Conservation (phyloP, 2,797 vertebrate species). For the Petrocephalus schoutedeni region DNA sequence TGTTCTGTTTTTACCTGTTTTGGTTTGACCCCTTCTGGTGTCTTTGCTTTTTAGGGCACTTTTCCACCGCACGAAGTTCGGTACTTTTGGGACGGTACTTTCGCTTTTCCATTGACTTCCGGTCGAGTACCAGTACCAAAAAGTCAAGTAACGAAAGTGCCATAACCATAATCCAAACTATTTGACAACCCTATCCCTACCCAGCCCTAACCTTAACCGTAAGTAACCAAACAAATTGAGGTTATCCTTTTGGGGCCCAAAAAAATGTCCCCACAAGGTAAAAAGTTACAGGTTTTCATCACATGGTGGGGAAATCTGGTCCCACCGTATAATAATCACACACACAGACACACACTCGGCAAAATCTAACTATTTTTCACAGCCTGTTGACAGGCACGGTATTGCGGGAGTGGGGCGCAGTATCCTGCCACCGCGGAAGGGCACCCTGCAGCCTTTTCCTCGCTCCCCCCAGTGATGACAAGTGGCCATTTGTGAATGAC, state of each 20-base stretch:
- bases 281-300: no score
- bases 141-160: no score
- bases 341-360: background rate
- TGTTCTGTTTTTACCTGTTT: background rate
- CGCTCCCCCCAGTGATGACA: background rate
- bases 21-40: background rate
- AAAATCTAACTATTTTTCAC: background rate
- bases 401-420: background rate
- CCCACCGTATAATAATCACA: background rate
- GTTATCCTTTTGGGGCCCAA: no score
- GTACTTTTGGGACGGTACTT: no score
- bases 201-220: background rate
- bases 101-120: no score
- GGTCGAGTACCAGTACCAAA: no score
- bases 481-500: background rate
- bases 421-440: background rate
- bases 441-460: background rate
- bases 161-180: no score
- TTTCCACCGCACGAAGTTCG: no score
- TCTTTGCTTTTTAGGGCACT: no score
- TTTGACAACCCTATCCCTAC: no score
- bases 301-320: background rate
- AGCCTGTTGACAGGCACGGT: background rate
- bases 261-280: no score
- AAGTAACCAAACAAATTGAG: background rate